Evolutionary conservation across 2,113 vertebrate species (phyloP).

Genomic region (Amia ocellicauda): DNA sequence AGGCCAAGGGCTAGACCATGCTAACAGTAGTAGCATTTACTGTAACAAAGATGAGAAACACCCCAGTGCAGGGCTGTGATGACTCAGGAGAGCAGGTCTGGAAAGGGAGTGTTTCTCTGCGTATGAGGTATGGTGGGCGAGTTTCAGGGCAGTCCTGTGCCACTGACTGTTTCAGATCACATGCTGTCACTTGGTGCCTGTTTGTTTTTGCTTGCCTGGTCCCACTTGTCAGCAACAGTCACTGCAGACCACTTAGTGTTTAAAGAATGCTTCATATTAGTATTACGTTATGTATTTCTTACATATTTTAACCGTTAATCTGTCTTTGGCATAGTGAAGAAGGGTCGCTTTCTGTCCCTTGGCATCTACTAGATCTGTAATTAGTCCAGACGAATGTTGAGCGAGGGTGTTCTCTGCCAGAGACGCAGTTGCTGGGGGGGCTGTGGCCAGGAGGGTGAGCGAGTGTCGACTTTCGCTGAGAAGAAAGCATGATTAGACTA

Average conservation of each 20-base stretch:
- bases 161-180: constrained; percentile 45
- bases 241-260: constrained; percentile 34
- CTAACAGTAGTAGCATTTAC: too few species aligned
- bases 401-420: constrained; percentile 26
- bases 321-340: not conserved
- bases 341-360: constrained; percentile 19
- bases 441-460: constrained; percentile 34
- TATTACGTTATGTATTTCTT: too few species aligned
- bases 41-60: too few species aligned
- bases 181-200: constrained; percentile 39
- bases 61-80: not conserved
- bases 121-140: constrained; percentile 31
- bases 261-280: constrained; percentile 37
- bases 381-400: constrained; percentile 29
- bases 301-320: too few species aligned
- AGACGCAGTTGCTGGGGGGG: constrained; percentile 28
- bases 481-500: constrained; percentile 41
- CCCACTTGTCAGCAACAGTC: constrained; percentile 29
- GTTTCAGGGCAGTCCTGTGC: constrained; percentile 39
- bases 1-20: too few species aligned
- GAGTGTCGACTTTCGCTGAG: constrained; percentile 34
- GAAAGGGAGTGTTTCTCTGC: constrained; percentile 11
- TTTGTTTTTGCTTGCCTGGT: constrained; percentile 34
- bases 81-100: not conserved
- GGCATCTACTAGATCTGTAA: constrained; percentile 6